These are phyloP conservation scores for Crotalus viridis DNA, from an alignment of 2,113 vertebrate genomes.

Conservation along the genomic window DNA sequence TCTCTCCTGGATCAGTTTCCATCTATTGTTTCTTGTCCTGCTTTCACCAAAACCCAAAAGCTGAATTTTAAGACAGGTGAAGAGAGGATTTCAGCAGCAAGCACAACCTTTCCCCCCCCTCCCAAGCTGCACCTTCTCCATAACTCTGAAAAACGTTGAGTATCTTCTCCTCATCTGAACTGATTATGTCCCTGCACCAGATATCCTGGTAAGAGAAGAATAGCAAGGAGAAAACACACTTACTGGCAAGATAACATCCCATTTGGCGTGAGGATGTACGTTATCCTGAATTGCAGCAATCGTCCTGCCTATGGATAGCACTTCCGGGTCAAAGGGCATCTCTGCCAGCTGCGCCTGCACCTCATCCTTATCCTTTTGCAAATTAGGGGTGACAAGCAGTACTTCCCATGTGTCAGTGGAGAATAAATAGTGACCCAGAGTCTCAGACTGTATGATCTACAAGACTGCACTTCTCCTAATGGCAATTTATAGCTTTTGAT, in stretches of 20 bases:
- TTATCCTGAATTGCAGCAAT: not conserved
- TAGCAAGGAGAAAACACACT: not conserved
- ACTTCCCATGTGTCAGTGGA: slow-evolving; percentile 10
- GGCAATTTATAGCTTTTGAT: slow-evolving; percentile 59
- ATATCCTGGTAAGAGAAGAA: not conserved
- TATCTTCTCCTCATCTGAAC: not conserved
- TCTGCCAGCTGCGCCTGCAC: slow-evolving; percentile 26
- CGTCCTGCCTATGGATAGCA: not conserved
- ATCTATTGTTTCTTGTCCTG: too few species aligned
- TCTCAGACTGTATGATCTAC: slow-evolving; percentile 63
- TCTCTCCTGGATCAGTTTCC: not conserved
- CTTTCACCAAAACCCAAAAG: not conserved
- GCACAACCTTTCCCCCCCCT: not conserved
- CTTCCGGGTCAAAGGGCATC: slow-evolving; percentile 17
- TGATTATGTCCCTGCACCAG: not conserved
- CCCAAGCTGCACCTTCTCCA: not conserved
- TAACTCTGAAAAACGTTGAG: not conserved
- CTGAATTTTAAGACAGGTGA: not conserved
- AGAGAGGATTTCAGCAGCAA: not conserved
- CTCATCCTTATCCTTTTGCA: not conserved
- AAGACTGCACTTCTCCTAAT: slow-evolving; percentile 53
- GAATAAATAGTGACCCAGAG: slow-evolving; percentile 56
- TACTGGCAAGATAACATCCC: not conserved
- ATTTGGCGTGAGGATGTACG: not conserved
- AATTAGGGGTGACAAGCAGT: slow-evolving; percentile 31